Conservation (phyloP, 2,888 invertebrate genomes). For the Andricus curvator region DNA sequence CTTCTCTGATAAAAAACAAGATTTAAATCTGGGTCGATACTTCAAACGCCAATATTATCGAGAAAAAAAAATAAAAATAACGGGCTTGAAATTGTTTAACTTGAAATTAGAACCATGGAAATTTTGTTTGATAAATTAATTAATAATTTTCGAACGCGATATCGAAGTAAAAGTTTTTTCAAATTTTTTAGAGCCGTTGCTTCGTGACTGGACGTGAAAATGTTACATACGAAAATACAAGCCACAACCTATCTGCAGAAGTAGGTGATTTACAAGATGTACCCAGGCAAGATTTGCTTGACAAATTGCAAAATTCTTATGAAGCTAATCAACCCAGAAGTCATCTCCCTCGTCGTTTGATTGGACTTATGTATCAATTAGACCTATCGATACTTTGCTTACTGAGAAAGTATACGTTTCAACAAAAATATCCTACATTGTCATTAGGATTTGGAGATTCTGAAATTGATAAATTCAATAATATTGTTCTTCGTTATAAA, state of each 20-base stretch:
- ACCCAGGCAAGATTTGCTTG: not conserved
- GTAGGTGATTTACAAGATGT: not conserved
- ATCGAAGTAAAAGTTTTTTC: not conserved
- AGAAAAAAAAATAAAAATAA: too few relatives aligned
- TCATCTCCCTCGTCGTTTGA: slow-evolving; percentile 58
- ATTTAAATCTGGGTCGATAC: too few relatives aligned
- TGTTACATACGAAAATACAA: not conserved
- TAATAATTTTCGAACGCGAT: too few relatives aligned
- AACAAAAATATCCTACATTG: slow-evolving; percentile 62
- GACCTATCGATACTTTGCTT: slow-evolving; percentile 62
- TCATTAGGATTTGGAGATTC: slow-evolving; percentile 61
- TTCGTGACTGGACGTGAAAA: not conserved
- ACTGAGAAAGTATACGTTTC: slow-evolving; percentile 57
- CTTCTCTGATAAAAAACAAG: too few relatives aligned
- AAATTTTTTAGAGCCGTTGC: not conserved
- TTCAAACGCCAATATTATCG: too few relatives aligned
- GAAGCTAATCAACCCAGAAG: slow-evolving; percentile 46
- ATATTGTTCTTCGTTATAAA: slow-evolving; percentile 59
- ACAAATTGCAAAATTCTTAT: not conserved
- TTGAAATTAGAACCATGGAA: too few relatives aligned
- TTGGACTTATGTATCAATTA: slow-evolving; percentile 61
- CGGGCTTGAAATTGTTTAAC: too few relatives aligned
- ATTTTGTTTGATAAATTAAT: too few relatives aligned
- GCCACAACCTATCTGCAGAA: not conserved
- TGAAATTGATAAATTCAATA: slow-evolving; percentile 47